Evolutionary conservation across 2,113 vertebrate genomes (phyloP).

Genomic region (Cottus gobio): DNA sequence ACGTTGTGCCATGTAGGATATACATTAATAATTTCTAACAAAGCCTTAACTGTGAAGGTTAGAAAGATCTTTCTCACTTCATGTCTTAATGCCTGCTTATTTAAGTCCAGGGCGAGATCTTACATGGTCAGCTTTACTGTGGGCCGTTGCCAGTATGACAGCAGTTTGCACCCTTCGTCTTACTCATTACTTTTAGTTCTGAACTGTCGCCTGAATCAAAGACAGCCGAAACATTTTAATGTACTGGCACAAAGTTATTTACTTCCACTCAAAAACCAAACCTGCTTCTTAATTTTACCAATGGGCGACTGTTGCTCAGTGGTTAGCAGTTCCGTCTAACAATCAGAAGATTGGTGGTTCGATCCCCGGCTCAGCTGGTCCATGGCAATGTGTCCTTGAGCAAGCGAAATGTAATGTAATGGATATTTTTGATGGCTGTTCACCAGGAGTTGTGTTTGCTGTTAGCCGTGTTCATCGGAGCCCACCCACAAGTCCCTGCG

Average conservation of each 20-base stretch:
- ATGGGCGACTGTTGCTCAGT: too few species aligned
- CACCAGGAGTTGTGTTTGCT: conserved; percentile 1
- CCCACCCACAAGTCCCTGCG: conserved; percentile 32
- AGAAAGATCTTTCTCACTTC: conserved; percentile 25
- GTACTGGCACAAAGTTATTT: conserved; percentile 3
- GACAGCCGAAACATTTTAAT: conserved; percentile 20
- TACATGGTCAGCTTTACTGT: conserved; percentile 8
- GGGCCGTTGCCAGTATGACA: background rate
- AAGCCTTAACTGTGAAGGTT: conserved; percentile 32
- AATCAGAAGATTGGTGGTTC: too few species aligned
- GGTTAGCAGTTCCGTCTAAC: too few species aligned
- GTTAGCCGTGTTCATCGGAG: conserved; percentile 19
- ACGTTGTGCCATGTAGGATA: conserved; percentile 56
- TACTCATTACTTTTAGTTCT: conserved; percentile 24
- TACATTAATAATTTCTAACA: conserved; percentile 67
- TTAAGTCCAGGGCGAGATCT: conserved; percentile 11
- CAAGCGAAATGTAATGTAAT: too few species aligned
- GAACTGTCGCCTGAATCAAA: conserved; percentile 5
- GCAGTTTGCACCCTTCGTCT: conserved; percentile 1
- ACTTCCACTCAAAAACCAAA: background rate
- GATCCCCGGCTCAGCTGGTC: too few species aligned
- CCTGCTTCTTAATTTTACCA: background rate
- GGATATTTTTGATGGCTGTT: background rate
- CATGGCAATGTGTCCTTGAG: too few species aligned
- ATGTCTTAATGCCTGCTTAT: conserved; percentile 29